Evolutionary conservation across 2,888 invertebrate species (phyloP), one percentile per base, ranked within the genome.

Genomic region (Hermaeophaga mercurialis): DNA sequence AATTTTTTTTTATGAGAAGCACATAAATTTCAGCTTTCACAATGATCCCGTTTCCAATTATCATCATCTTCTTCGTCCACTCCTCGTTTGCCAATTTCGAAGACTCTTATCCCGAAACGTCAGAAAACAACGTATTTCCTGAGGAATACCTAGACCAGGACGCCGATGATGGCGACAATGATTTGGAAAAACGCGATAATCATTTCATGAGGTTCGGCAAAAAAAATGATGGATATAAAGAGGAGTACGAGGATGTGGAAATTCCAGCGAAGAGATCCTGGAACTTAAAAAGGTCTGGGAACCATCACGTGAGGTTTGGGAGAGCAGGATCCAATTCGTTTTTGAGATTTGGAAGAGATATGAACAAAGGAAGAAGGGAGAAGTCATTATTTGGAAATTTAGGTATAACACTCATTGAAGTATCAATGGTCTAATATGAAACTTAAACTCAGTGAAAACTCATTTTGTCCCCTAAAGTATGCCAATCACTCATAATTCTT

Each of bases 231-330:
- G 15, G 11, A 14, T n/a, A 45, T n/a, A 56, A 58, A 11, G 50
- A 65, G 24, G 64, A 64, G 15, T 66, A 69, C 14, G 65, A 65
- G 1, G 66, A 66, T 5, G 44, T 65, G 39, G 68, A 67, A 2
- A 65, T 69, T 1, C 56, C 68, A 46, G 64, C 64, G 2, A 70
- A 67, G 22, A 63, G 67, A 48, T 69, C 70, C 45, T 70, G 68
- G 53, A 70, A 70, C 44, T n/a, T n/a, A n/a, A n/a, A n/a, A n/a
- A 63, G 67, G 46, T 69, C 70, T 45, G 71, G 68, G 53, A 70
- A 70, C 44, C 63, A 67, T 39, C 70, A 71, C 52, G 65, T 72
- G 18, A 62, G 71, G 55, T 72, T 70, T 52, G 71, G 70, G 11
- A 55, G 70, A 41, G 63, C 64, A 54, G 66, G 65, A 38, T 58